phyloP scores from a whole-genome alignment of 2,113 vertebrate genomes.

The Chunga burmeisteri region DNA sequence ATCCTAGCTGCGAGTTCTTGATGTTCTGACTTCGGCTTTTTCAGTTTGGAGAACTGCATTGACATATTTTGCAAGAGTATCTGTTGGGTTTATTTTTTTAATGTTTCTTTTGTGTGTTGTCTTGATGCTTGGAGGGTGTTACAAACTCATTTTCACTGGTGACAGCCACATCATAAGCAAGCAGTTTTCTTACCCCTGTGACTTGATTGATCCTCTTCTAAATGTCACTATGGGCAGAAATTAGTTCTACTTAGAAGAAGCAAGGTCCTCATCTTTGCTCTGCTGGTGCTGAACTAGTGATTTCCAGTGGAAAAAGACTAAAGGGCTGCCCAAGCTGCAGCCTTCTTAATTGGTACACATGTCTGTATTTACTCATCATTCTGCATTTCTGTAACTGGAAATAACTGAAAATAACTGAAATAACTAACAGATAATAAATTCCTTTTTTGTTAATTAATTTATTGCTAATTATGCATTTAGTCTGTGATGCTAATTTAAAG shows the following conservation, averaged over 20 bases:
- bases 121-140: constrained; percentile 28
- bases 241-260: constrained; percentile 4
- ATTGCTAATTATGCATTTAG: background rate
- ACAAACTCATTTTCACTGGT: background rate
- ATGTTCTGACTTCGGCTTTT: constrained; percentile 17
- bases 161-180: constrained; percentile 18
- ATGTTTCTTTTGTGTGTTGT: background rate
- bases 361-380: background rate
- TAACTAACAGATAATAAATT: background rate
- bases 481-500: background rate
- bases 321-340: background rate
- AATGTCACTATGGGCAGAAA: constrained; percentile 26
- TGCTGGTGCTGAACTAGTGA: background rate
- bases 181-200: constrained; percentile 9
- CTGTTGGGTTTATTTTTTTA: background rate
- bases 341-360: background rate
- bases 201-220: background rate
- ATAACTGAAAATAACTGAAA: background rate
- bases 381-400: background rate
- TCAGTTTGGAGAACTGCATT: background rate
- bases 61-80: background rate
- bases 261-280: background rate
- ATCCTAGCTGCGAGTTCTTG: constrained; percentile 1
- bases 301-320: background rate
- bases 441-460: background rate